A percentile compares a stretch with the other conserved stretches of the same genome.
Conservation (phyloP, 2,113 vertebrate species). For the Tauraco erythrolophus region DNA sequence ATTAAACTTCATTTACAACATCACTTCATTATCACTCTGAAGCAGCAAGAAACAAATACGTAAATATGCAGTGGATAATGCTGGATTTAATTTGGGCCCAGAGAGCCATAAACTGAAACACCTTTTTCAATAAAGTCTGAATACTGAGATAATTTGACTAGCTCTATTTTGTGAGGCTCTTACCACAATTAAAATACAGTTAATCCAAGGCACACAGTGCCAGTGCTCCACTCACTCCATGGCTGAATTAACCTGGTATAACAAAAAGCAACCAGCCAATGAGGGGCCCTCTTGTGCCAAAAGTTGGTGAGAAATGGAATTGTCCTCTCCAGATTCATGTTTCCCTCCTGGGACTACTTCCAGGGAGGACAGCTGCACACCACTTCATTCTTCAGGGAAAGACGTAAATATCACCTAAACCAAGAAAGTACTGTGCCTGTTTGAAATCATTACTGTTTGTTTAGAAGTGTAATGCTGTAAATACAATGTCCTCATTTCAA, state of each 20-base stretch:
- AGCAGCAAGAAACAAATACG: not conserved
- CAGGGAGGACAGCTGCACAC: not conserved
- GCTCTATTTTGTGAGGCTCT: not conserved
- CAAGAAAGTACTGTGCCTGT: not conserved
- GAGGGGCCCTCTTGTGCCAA: not conserved
- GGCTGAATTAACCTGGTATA: not conserved
- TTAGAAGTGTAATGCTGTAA: not conserved
- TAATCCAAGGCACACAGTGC: not conserved
- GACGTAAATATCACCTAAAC: not conserved
- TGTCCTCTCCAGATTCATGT: not conserved
- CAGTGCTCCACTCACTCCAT: not conserved
- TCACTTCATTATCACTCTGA: not conserved
- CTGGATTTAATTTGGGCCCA: not conserved
- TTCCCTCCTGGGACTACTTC: not conserved
- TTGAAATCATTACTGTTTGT: not conserved
- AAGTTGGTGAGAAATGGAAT: not conserved
- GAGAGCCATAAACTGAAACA: not conserved
- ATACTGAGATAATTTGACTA: not conserved
- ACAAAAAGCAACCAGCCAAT: fast-evolving
- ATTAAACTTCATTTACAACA: not conserved
- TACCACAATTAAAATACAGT: not conserved
- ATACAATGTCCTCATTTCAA: not conserved
- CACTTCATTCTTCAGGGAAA: not conserved
- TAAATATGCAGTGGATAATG: not conserved
- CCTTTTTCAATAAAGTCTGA: not conserved